Evolutionary conservation across 2,888 invertebrate species (phyloP), one percentile per base, ranked within the genome.

Genomic region (Ennomos erosarius): DNA sequence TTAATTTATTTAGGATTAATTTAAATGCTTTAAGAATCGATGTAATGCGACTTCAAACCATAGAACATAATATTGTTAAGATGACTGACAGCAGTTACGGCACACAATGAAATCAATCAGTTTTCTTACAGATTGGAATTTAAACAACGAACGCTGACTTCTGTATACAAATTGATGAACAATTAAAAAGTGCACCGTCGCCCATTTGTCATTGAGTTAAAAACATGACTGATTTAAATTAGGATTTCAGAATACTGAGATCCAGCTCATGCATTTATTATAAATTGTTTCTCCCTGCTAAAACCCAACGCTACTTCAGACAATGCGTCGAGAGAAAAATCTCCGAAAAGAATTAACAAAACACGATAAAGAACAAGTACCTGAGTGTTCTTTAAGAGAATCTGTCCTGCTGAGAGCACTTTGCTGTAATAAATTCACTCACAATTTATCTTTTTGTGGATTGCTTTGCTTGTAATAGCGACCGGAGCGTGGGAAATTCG

Each of bases 401-500:
- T 80, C 81, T 84, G 85, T 84, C 86, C 84, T 84, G 85, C 84
- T 84, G 85, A 81, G 86, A 87, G 84, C 85, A 84, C 85, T 85
- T 78, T 77, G 78, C 73, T 80, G 80, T 81, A 81, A 82, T 85
- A 85, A 85, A 85, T 85, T 85, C 72, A 81, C 82, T 85, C 84
- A 79, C 81, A 84, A 85, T 87, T 87, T 86, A 85, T 86, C 84
- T 86, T 85, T 85, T 84, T 84, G 87, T 76, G 84, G 85, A 85
- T 84, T 85, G 85, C 84, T 85, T 81, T 85, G 81, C 77, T 78
- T 66, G 74, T 78, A 75, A 75, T 76, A 74, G 78, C 74, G 74
- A 74, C 68, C 64, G 74, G 73, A 76, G 77, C 81, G 82, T 81
- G 82, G 78, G 80, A 80, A 82, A 71, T 71, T 78, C 74, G 67